Base-by-base conservation (phyloP, 2,888 invertebrate species). In the Ennomos fuscantarius region DNA sequence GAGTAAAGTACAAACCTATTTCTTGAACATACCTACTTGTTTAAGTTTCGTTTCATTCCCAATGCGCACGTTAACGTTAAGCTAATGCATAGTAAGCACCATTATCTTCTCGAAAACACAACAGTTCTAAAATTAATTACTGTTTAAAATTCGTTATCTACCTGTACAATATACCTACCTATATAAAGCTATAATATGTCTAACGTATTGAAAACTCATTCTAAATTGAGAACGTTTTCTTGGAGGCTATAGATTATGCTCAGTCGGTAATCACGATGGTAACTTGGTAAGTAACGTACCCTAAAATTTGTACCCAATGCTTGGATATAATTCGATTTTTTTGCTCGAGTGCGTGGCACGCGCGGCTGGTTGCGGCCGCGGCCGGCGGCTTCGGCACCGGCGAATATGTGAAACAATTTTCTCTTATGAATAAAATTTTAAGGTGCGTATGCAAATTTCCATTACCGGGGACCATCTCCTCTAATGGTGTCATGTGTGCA, bases 391-490 rank as follows among this genome's bases (percentile, higher is more conserved):
- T 57, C 73, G 55, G 60, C 48, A 60, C 55, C 67, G 64, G 69
- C 72, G 74, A 73, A 82, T 77, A 83, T 81, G 81, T 76, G 85
- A 88, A 87, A 89, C 89, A 89, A 91, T 90, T 90, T 89, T 87
- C 89, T 81, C 80, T 89, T 89, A 90, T 87, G 90, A 91, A 90
- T 91, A 91, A 89, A 86, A 87, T 89, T 91, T 89, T 87, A 86
- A 90, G 88, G 83, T 87, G 85, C 80, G 85, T 84, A 89, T 90
- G 89, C 85, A 87, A 89, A 91, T 90, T 86, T 84, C 87, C 86
- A 89, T 89, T 90, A 89, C 83, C 74, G 76, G 70, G 76, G 76
- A 74, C 82, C 81, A 82, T 85, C 82, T 81, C 74, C 75, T 69
- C 80, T 84, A 89, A 87, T 86, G 86, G 82, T 84, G 84, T 84